phyloP scores from a whole-genome alignment of 2,888 invertebrate species.

The Molanna angustata region DNA sequence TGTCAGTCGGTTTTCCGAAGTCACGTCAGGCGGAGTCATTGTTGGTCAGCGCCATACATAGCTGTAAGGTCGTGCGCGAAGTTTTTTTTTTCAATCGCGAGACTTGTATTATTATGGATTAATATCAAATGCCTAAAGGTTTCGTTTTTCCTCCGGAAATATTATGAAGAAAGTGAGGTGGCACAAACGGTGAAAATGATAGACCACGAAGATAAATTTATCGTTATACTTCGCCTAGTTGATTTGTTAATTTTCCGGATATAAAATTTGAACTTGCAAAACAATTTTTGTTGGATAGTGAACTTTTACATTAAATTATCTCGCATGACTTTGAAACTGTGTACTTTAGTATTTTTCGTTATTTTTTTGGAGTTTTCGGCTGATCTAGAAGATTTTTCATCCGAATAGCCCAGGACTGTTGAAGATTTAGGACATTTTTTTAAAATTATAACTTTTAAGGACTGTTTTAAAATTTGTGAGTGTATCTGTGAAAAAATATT shows the following conservation, averaged over 20 bases:
- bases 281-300: background rate
- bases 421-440: background rate
- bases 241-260: constrained; percentile 13
- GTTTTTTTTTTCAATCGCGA: constrained; percentile 14
- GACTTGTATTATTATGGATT: background rate
- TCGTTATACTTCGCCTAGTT: constrained; percentile 1
- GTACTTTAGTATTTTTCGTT: background rate
- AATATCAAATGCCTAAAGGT: constrained; percentile 2
- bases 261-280: constrained; percentile 4
- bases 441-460: too few relatives aligned
- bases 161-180: constrained; percentile 2
- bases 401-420: constrained; percentile 19
- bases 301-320: background rate
- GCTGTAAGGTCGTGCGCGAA: constrained; percentile 15
- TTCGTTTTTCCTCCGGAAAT: background rate
- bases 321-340: background rate
- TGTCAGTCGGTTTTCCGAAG: constrained; percentile 58
- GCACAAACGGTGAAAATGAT: constrained; percentile 5
- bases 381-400: constrained; percentile 3
- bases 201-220: constrained; percentile 13
- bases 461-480: constrained; percentile 6
- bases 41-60: constrained; percentile 18
- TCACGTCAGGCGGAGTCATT: constrained; percentile 43
- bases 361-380: constrained; percentile 20
- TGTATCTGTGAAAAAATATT: too few relatives aligned